A percentile compares a stretch with the other conserved stretches of the same genome.
phyloP scores from a whole-genome alignment of 2,888 invertebrate genomes.

The Nymphalis c-album region DNA sequence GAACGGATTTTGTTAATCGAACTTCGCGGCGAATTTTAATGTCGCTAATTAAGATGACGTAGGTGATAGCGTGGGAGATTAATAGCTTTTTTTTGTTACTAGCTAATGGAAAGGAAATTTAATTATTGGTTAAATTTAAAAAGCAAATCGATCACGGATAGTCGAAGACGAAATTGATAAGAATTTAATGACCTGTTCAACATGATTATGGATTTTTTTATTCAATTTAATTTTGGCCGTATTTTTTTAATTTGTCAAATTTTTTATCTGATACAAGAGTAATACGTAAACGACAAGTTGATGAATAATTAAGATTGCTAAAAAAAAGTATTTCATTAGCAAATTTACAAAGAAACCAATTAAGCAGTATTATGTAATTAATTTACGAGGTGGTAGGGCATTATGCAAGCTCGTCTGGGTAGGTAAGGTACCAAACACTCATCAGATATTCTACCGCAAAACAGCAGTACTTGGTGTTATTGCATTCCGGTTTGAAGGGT shows the following conservation, averaged over 20 bases:
- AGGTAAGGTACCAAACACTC: no score
- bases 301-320: constrained; percentile 28
- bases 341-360: constrained; percentile 30
- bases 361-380: no score
- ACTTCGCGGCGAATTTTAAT: constrained; percentile 28
- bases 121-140: constrained; percentile 7
- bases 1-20: constrained; percentile 29
- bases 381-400: no score
- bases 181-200: not conserved
- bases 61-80: constrained; percentile 22
- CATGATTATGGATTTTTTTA: no score
- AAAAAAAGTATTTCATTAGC: not conserved
- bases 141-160: constrained; percentile 1
- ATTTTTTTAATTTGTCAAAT: not conserved
- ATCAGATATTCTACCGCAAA: no score
- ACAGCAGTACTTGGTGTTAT: no score
- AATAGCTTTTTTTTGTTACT: constrained; percentile 9
- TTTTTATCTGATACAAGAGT: constrained; percentile 11
- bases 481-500: no score
- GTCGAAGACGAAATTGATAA: not conserved
- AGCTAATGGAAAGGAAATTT: constrained; percentile 8
- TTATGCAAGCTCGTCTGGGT: no score
- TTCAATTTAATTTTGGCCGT: not conserved
- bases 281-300: constrained; percentile 21
- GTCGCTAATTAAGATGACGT: constrained; percentile 29